Evolutionary conservation across 2,888 invertebrate species (phyloP).

Genomic region (Ditula angustiorana): DNA sequence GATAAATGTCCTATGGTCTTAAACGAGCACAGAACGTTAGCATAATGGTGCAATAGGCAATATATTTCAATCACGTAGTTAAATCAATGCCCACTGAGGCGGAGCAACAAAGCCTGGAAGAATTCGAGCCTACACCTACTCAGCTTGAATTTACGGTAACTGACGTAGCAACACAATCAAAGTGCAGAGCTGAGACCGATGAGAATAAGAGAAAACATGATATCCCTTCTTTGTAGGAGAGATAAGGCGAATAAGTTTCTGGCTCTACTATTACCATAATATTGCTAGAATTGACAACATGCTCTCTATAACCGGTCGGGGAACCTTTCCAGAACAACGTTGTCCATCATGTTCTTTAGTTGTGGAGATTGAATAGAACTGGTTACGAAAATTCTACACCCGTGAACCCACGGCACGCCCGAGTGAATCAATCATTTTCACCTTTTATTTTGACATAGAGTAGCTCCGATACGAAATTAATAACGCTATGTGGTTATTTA

Average conservation of each 20-base stretch:
- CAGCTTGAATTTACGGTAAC: slow-evolving; percentile 4
- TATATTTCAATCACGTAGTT: slow-evolving; percentile 27
- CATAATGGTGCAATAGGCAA: slow-evolving; percentile 21
- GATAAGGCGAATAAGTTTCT: background rate
- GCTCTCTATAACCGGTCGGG: slow-evolving; percentile 31
- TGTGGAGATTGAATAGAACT: slow-evolving; percentile 30
- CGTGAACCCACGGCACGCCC: slow-evolving; percentile 7
- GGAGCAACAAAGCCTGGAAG: slow-evolving; percentile 25
- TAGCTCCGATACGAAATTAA: slow-evolving; percentile 8
- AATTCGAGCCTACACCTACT: slow-evolving; percentile 8
- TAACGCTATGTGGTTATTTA: background rate
- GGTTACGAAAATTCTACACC: slow-evolving; percentile 29
- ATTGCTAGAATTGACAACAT: slow-evolving; percentile 34
- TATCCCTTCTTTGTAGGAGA: background rate
- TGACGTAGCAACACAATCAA: background rate
- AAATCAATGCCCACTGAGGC: slow-evolving; percentile 23
- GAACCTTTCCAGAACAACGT: slow-evolving; percentile 25
- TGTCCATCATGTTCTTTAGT: slow-evolving; percentile 28
- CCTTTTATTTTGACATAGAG: slow-evolving; percentile 29
- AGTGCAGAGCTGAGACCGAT: background rate
- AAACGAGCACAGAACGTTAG: background rate
- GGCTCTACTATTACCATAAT: background rate
- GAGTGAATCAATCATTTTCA: slow-evolving; percentile 34
- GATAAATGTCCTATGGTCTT: background rate
- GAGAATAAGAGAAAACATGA: background rate